Evolutionary conservation across 35 echinoderm and acorn worm species (phyloP), one percentile per base, ranked within the genome.

Genomic region (Diadema setosum): DNA sequence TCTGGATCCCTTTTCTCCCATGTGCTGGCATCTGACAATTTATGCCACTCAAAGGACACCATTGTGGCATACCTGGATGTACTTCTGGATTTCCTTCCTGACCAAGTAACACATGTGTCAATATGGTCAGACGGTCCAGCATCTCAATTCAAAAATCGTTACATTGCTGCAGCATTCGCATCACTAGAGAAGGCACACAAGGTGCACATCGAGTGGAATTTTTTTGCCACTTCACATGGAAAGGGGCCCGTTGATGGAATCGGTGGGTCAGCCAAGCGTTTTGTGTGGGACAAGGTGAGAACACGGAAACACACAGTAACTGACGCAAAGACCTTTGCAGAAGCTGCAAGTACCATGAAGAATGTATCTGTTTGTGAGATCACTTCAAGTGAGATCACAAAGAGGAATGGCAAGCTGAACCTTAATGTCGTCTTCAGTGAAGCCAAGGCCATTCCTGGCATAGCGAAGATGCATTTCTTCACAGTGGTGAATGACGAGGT

Each of bases 191-290:
- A 89, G 48, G 70, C 85, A 41, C 88, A 85, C 75, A 86, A 76
- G 18, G 12, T 86, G 1, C 65, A 82, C n/a, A 89, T 94, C 42
- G 16, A 50, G 24, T 90, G 93, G 93, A 86, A 94, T 48, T 94
- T 80, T 56, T 94, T 94, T 42, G 26, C 45, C 27, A 90, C 88
- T 18, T 86, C 82, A 58, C 93, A 94, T 94, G 93, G 93, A 21
- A 94, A 94, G 84, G 87, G 93, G 45, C 83, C 87, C 46, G 80
- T 89, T 4, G 92, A 90, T 90, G 87, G 92, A 4, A 85, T 94
- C 64, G 91, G 80, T 7, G 81, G 91, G 0, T 25, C 74, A 3
- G 67, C 46, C n/a, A 91, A 85, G 82, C 20, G 44, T 18, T 17
- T 21, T 55, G 89, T 91, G 60, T 83, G 88, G 59, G 11, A 82